Base-by-base conservation (phyloP, 1,140 invertebrate species). In the Andricus grossulariae region DNA sequence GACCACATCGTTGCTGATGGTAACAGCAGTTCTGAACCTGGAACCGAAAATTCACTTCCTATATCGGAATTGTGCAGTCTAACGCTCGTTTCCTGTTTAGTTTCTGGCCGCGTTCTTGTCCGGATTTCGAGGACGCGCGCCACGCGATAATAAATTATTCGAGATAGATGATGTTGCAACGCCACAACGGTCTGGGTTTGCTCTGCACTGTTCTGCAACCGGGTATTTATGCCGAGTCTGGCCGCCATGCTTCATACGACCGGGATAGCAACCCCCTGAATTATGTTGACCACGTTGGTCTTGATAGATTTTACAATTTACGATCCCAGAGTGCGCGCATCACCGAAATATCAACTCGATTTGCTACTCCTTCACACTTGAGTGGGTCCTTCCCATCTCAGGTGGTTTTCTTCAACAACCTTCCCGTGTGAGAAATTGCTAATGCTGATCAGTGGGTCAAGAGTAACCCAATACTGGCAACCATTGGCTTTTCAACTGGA, bases 261-360 rank as follows among this genome's bases (percentile, higher is more conserved):
- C 81, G 83, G 86, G 75, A 75, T 80, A 82, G 80, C 79, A 77
- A 85, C 83, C 85, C 84, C 82, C 88, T 91, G 90, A 91, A 87
- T 91, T 91, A 91, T 91, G 90, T 89, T 86, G 87, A 88, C 87
- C 87, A 86, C 88, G 89, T 90, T 91, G 90, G 86, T 91, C 90
- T 90, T 91, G 90, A 91, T 91, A 91, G 90, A 91, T 91, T 91
- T 91, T 89, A 90, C 88, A 90, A 91, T 91, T 91, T 91, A 91
- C 88, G 90, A 90, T 88, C 86, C 80, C 80, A 80, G 83, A 86
- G 84, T 84, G 60, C 57, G 57, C 84, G 80, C 71, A 79, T 80
- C 80, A 82, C 77, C 79, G 79, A 80, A 82, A 84, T 84, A 82
- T 82, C 77, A 80, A 78, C 60, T 66, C 60, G 60, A 66, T 66